Percentiles rank a stretch among this genome's conserved stretches.
Evolutionary conservation across 2,888 invertebrate genomes (phyloP).

Genomic region (Athalia circularis): DNA sequence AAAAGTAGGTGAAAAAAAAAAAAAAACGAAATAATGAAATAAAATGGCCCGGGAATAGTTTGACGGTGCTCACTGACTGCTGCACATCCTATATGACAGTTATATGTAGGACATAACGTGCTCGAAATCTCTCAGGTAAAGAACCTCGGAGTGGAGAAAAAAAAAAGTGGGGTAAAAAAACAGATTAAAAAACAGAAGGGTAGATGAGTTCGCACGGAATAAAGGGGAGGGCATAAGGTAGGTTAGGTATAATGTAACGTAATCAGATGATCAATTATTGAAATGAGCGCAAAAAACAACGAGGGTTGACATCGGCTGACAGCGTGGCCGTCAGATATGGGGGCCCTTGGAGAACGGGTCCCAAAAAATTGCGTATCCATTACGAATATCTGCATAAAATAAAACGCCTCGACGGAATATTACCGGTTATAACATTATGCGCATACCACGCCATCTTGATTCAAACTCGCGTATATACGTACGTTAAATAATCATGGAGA

Average conservation of each 20-base stretch:
- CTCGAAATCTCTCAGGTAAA: background rate
- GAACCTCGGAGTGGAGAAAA: background rate
- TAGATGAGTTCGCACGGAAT: conserved; percentile 53
- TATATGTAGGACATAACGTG: too few species aligned
- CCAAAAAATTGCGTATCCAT: conserved; percentile 15
- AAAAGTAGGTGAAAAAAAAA: background rate
- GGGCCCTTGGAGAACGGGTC: too few species aligned
- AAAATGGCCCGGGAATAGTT: conserved; percentile 59
- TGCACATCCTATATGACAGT: too few species aligned
- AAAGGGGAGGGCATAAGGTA: conserved; percentile 49
- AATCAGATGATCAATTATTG: conserved; percentile 74
- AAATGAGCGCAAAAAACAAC: conserved; percentile 71
- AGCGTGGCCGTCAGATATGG: too few species aligned
- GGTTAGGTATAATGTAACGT: conserved; percentile 70
- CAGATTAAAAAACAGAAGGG: background rate
- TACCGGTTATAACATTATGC: too few species aligned
- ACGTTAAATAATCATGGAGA: too few species aligned
- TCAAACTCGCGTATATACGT: too few species aligned
- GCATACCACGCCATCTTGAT: too few species aligned
- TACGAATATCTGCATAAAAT: background rate
- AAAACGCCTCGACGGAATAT: too few species aligned
- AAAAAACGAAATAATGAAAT: conserved; percentile 54
- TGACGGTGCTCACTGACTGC: too few species aligned
- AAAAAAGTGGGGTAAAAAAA: background rate
- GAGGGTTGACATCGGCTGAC: conserved; percentile 68